These are phyloP conservation scores for Parambassis ranga DNA, from an alignment of 2,797 vertebrate species.

Conservation along the genomic window DNA sequence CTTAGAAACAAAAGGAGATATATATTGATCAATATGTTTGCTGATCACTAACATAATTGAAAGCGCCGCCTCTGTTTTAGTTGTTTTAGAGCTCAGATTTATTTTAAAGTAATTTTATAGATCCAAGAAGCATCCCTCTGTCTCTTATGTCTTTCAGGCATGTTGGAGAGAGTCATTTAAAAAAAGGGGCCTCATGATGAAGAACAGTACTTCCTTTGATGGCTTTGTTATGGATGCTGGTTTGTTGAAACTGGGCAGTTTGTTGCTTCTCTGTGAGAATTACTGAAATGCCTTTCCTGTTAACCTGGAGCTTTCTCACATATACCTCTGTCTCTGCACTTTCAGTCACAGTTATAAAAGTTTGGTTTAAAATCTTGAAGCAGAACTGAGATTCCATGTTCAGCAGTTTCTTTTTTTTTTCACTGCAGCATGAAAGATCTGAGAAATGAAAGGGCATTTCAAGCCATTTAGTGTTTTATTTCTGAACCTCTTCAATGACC, in stretches of 20 bases:
- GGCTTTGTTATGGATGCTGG: neutral
- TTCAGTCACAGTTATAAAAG: conserved; percentile 5
- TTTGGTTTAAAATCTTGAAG: conserved; percentile 35
- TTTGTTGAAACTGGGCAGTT: neutral
- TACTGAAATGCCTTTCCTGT: neutral
- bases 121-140: conserved; percentile 56
- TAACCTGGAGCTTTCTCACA: neutral
- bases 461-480: conserved; percentile 25
- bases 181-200: neutral
- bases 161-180: neutral
- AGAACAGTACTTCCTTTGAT: conserved; percentile 41
- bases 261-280: neutral
- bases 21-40: too few species aligned
- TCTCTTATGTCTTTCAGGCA: neutral
- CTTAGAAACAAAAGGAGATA: conserved; percentile 16
- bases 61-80: neutral
- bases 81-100: conserved; percentile 14
- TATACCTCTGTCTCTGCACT: neutral
- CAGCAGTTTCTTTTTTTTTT: conserved; percentile 50
- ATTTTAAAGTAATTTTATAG: conserved; percentile 6
- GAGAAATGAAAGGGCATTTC: neutral
- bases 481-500: conserved; percentile 14
- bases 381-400: conserved; percentile 68
- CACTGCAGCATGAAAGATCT: neutral
- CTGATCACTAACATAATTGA: too few species aligned